Evolutionary conservation across 2,888 invertebrate species (phyloP).

Genomic region (Erebia aethiops): DNA sequence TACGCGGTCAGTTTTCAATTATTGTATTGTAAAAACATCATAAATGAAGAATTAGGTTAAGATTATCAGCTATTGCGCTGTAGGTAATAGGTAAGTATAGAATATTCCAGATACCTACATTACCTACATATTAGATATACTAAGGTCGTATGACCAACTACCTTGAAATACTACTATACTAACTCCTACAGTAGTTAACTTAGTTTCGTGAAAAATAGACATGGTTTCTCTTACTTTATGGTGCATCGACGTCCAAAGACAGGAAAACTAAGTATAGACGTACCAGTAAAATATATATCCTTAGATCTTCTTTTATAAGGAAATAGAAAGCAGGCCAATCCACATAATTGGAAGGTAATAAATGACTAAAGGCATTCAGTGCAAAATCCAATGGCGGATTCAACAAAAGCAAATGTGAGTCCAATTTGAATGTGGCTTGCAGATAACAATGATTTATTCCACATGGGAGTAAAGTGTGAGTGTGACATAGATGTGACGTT

Average conservation of each 20-base stretch:
- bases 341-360: constrained; percentile 14
- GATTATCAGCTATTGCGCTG: background rate
- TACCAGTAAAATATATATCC: background rate
- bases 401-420: constrained; percentile 13
- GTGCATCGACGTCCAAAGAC: too few species aligned
- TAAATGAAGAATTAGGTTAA: background rate
- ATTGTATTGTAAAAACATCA: background rate
- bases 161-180: too few species aligned
- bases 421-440: constrained; percentile 2
- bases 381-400: constrained; percentile 17
- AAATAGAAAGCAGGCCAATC: constrained; percentile 17
- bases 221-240: too few species aligned
- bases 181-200: too few species aligned
- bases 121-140: too few species aligned
- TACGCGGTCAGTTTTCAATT: constrained; percentile 22
- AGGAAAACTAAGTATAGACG: too few species aligned
- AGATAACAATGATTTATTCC: constrained; percentile 33
- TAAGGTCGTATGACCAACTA: too few species aligned
- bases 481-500: constrained; percentile 30
- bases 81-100: background rate
- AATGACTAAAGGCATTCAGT: constrained; percentile 18
- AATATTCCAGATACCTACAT: too few species aligned
- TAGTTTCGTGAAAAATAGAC: too few species aligned
- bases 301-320: background rate
- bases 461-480: constrained; percentile 22